Evolutionary conservation across 2,888 invertebrate species (phyloP).

Genomic region (Petrolisthes manimaculis): DNA sequence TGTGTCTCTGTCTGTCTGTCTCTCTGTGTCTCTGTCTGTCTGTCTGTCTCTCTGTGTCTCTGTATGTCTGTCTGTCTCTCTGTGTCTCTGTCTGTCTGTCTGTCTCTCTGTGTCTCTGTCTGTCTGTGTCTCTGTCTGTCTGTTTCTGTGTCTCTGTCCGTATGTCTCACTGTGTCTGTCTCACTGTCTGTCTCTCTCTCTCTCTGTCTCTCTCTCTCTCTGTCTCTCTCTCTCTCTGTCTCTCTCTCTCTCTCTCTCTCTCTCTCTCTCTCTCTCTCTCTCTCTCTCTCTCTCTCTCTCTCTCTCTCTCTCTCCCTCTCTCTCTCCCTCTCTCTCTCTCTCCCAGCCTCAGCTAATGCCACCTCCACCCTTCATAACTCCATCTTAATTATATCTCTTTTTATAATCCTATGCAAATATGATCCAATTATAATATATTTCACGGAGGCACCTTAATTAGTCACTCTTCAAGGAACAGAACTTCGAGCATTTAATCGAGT

Average conservation of each 20-base stretch:
- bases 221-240: constrained; percentile 8
- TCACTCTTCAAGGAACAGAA: no score
- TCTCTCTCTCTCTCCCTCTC: constrained; percentile 38
- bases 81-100: constrained; percentile 5
- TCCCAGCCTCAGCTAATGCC: not conserved
- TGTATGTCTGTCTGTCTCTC: constrained; percentile 14
- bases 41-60: constrained; percentile 19
- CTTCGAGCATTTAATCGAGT: no score
- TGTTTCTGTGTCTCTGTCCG: not conserved
- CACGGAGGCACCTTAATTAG: no score
- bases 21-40: not conserved
- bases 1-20: not conserved
- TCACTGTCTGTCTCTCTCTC: not conserved
- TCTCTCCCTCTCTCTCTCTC: constrained; percentile 15
- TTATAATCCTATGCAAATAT: no score
- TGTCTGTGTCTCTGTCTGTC: not conserved
- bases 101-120: constrained; percentile 1
- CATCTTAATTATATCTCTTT: no score
- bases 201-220: not conserved
- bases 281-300: constrained; percentile 23
- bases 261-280: constrained; percentile 32
- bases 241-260: constrained; percentile 20
- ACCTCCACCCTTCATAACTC: not conserved
- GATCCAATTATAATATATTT: no score
- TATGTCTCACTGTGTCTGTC: not conserved